Evolutionary conservation across 2,797 vertebrate species (phyloP), one percentile per base, ranked within the genome.

Genomic region (Xenops minutus): DNA sequence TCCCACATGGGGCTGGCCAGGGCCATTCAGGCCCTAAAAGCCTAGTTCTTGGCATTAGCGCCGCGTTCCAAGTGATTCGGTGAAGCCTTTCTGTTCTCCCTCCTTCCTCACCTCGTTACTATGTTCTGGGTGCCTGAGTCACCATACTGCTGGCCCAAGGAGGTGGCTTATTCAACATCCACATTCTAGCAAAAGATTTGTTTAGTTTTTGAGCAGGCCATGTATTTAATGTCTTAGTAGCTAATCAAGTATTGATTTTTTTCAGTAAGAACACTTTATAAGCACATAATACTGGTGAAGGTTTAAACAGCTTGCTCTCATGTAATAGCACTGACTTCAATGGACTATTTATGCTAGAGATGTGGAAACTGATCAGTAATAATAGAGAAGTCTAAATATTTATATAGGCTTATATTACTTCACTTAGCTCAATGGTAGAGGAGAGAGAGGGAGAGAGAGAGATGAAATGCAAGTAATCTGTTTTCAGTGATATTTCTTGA

Each of bases 401-500:
- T 88, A 43, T 24, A 54, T 56, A 64, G 12, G 5, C n/a, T 59
- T 61, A 27, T 41, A 80, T 55, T 85, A 4, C 12, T 82, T 78
- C 34, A 14, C 37, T 56, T 58, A 83, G 26, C 32, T 55, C 72
- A 67, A 59, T 41, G 8, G 5, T 21, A 21, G 52, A 24, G n/a
- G 15, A 9, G 18, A 8, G 16, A 51, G 37, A 44, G 30, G 32
- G 58, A 19, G 36, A 37, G 34, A 26, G n/a, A 19, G 58, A 39
- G 36, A 61, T 7, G 51, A 27, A 67, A 12, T 48, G 9, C n/a
- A 46, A 74, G 6, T 54, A 85, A 71, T 36, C 85, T 1, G 0
- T 71, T 88, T 85, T 54, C 85, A 85, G 61, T 77, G 68, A 64
- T 61, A 26, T 83, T 91, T 77, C 86, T 73, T 49, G 55, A 89